Evolutionary conservation across 2,888 invertebrate species (phyloP).

Genomic region (Crepidodera aurea): DNA sequence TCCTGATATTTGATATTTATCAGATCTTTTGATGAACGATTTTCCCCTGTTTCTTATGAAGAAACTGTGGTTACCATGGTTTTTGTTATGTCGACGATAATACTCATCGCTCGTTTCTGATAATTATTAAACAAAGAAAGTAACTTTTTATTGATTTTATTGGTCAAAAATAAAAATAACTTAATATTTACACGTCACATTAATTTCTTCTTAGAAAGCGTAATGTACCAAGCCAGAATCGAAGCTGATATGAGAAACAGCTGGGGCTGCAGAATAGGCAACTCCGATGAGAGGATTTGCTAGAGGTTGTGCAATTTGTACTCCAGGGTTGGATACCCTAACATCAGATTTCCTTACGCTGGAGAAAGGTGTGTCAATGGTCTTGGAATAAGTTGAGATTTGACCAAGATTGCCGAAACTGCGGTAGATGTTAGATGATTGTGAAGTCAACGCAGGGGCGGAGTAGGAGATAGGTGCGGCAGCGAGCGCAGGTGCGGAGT

Average conservation of each 20-base stretch:
- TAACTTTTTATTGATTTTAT: neutral
- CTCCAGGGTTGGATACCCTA: conserved; percentile 73
- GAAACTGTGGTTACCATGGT: no score
- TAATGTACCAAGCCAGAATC: conserved; percentile 51
- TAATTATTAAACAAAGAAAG: neutral
- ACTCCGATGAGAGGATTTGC: conserved; percentile 52
- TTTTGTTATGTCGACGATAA: no score
- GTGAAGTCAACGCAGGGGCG: conserved; percentile 66
- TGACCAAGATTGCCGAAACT: conserved; percentile 74
- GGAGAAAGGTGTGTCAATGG: conserved; percentile 76
- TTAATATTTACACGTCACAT: neutral
- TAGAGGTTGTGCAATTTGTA: conserved; percentile 48
- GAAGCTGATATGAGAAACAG: conserved; percentile 70
- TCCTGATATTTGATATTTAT: no score
- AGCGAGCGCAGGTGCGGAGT: conserved; percentile 43
- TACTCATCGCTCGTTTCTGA: no score
- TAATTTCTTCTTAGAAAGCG: conserved; percentile 37
- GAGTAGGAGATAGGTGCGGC: conserved; percentile 58
- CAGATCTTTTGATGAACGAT: no score
- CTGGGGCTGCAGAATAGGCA: conserved; percentile 68
- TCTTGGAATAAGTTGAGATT: conserved; percentile 74
- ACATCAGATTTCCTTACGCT: conserved; percentile 75
- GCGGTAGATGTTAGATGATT: conserved; percentile 69
- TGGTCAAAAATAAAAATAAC: conserved; percentile 4
- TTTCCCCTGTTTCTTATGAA: no score